Conservation (phyloP, 2,113 vertebrate genomes). For the Aviceda subcristata region DNA sequence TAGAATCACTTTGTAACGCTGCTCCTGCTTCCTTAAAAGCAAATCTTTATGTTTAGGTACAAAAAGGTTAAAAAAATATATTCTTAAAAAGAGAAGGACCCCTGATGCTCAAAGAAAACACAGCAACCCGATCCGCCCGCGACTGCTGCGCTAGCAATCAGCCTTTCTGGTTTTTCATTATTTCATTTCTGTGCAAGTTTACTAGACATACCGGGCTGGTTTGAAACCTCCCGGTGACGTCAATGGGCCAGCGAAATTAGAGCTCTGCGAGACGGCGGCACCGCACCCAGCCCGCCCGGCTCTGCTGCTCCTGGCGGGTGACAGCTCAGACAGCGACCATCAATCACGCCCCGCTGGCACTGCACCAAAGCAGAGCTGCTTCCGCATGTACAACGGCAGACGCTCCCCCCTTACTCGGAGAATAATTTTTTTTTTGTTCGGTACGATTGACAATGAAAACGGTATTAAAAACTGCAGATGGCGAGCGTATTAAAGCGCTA, state of each 20-base stretch:
- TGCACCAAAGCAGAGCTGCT: slow-evolving; percentile 35
- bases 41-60: background rate
- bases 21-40: background rate
- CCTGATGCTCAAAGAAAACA: background rate
- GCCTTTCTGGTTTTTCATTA: background rate
- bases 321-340: slow-evolving; percentile 65
- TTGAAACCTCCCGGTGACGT: slow-evolving; percentile 75
- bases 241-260: slow-evolving; percentile 69
- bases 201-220: slow-evolving; percentile 43
- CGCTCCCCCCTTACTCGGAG: background rate
- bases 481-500: background rate
- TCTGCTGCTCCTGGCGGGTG: slow-evolving; percentile 66
- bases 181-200: slow-evolving; percentile 42
- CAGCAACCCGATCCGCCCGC: background rate
- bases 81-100: slow-evolving; percentile 9
- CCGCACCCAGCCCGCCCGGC: slow-evolving; percentile 52
- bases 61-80: background rate
- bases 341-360: slow-evolving; percentile 53
- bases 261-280: slow-evolving; percentile 65
- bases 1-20: background rate
- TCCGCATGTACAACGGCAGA: slow-evolving; percentile 11
- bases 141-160: background rate
- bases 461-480: background rate
- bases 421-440: background rate
- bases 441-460: background rate